Percentiles rank a stretch among this genome's conserved stretches.
Conservation (phyloP, 1,140 invertebrate species). For the Drosophila obscura region DNA sequence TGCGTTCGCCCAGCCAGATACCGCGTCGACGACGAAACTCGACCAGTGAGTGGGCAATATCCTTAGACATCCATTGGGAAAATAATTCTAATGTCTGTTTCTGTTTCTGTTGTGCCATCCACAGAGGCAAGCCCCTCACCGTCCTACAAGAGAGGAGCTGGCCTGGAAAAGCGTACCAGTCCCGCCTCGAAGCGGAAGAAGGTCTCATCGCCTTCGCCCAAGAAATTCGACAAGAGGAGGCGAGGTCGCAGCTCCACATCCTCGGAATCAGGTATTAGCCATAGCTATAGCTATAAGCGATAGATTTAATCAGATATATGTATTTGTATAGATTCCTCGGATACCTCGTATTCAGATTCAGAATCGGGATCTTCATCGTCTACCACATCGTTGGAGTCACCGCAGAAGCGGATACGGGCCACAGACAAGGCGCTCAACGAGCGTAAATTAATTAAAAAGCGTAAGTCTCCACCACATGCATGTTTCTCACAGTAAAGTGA, state of each 20-base stretch:
- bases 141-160: constrained; percentile 62
- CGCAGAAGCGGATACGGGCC: constrained; percentile 74
- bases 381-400: constrained; percentile 83
- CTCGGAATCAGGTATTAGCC: constrained; percentile 84
- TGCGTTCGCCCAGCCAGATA: constrained; percentile 72
- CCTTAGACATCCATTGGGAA: neutral
- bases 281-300: neutral
- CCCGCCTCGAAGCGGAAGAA: constrained; percentile 74
- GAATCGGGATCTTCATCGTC: constrained; percentile 85
- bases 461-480: constrained; percentile 38
- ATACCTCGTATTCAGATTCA: constrained; percentile 85
- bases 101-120: neutral
- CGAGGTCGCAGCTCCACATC: constrained; percentile 78
- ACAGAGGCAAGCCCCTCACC: constrained; percentile 61
- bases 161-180: constrained; percentile 64
- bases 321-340: constrained; percentile 81
- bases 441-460: constrained; percentile 84
- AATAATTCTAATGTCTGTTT: neutral
- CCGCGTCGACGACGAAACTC: constrained; percentile 62
- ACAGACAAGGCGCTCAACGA: constrained; percentile 84
- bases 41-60: constrained; percentile 54
- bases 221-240: constrained; percentile 67
- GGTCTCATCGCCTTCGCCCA: constrained; percentile 50
- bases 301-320: neutral
- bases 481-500: neutral